Evolutionary conservation across 2,113 vertebrate genomes (phyloP), one percentile per base, ranked within the genome.

Genomic region (Podocnemis expansa): DNA sequence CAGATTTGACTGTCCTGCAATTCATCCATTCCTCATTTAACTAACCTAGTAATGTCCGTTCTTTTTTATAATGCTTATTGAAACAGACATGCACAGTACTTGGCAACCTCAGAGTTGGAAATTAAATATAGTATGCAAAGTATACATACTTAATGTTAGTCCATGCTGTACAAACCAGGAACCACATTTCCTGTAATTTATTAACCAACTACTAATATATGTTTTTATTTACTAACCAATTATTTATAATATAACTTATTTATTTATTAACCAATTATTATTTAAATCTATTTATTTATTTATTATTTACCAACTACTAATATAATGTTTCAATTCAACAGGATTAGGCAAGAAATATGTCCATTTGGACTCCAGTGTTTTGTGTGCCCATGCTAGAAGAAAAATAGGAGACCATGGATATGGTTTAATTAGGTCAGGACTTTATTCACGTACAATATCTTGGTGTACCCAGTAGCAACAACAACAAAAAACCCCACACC

Each of bases 31-130:
- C 60, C 73, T 70, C 0, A 0, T 31, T 78, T 55, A 90, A 87
- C 70, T 38, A 52, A 85, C 82, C 1, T 0, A 13, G 51, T 55
- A 0, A 0, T 75, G 70, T 13, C 70, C 80, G 1, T 2, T 38
- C 2, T 3, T 5, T 31, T 89, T 94, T 25, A 82, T 21, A 4
- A 5, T 80, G 4, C 85, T 95, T 90, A 95, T 47, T 4, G 73
- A 90, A 95, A 89, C 38, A 24, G 51, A 31, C 0, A 0, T 79
- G 52, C 91, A 94, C 85, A 51, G 52, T 0, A 0, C 87, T 76
- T 84, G 58, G 89, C 87, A 94, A 73, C 80, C 80, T n/a, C 60
- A 55, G 51, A 83, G 52, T 78, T 80, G 4, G n/a, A 95, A 31
- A 25, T 52, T 94, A 82, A 90, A 82, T 75, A 43, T 22, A 75